Evolutionary conservation across 2,888 invertebrate species (phyloP).

Genomic region (Eubasilissa splendida): DNA sequence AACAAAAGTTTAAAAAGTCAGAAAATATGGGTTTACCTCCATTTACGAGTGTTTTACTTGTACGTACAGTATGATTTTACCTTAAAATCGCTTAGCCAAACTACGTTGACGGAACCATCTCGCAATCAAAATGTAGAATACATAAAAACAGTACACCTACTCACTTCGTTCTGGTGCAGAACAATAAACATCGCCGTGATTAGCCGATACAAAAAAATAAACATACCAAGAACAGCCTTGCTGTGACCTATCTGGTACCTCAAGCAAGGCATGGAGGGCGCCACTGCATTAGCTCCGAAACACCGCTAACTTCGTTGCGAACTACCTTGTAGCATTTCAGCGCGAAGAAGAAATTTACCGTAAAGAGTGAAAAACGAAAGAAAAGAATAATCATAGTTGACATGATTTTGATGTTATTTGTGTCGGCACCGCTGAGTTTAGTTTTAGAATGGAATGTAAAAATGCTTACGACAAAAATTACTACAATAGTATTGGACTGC

Average conservation of each 20-base stretch:
- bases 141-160: too few species aligned
- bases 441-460: slow-evolving; percentile 26
- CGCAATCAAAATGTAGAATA: too few species aligned
- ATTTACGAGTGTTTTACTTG: too few species aligned
- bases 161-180: background rate
- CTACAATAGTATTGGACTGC: too few species aligned
- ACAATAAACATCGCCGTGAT: slow-evolving; percentile 4
- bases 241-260: slow-evolving; percentile 26
- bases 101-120: too few species aligned
- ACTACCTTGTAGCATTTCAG: slow-evolving; percentile 32
- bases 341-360: slow-evolving; percentile 39
- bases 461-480: slow-evolving; percentile 17
- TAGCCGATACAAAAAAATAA: slow-evolving; percentile 7
- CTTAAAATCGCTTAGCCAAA: too few species aligned
- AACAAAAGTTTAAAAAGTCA: too few species aligned
- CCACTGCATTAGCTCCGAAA: slow-evolving; percentile 13
- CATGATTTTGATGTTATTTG: slow-evolving; percentile 49
- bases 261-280: slow-evolving; percentile 21
- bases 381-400: slow-evolving; percentile 56
- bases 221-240: slow-evolving; percentile 6
- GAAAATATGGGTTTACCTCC: too few species aligned
- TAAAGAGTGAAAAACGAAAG: slow-evolving; percentile 57
- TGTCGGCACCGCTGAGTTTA: slow-evolving; percentile 41
- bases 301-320: slow-evolving; percentile 19
- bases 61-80: too few species aligned